Evolutionary conservation across 2,797 vertebrate species (phyloP), one percentile per base, ranked within the genome.

Genomic region (Neomorphus geoffroyi): DNA sequence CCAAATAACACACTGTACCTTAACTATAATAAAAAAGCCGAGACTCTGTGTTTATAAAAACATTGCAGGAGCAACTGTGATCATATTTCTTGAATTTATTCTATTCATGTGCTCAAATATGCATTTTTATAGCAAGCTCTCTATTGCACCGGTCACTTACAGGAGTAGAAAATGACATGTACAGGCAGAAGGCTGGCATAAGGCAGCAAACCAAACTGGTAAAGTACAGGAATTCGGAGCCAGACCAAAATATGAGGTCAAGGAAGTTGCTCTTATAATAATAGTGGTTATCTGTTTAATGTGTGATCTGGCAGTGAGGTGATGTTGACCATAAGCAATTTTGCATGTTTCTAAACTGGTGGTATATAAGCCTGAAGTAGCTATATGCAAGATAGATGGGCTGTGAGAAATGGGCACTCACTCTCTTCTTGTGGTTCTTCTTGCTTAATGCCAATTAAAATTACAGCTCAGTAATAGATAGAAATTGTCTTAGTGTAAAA

Each of bases 1-100:
- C 98, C 98, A 98, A 98, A 98, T 97, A 98, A 98, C 97, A 98
- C 98, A 96, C 97, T 98, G 97, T 98, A 98, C 98, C 98, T 98
- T 98, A 97, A 97, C 96, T 98, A 96, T 96, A 96, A 97, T 97
- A 98, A 96, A 97, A 97, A 97, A 96, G 96, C 91, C 96, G 94
- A 97, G 95, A 95, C 93, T 97, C 97, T 94, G 93, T 96, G 96
- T 97, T 97, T 97, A 97, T 94, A 96, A 96, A 97, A 98, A 95
- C 96, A 88, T 92, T 97, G 94, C 86, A 97, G 97, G 97, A 97
- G 96, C 94, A 97, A 95, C 94, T 96, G 91, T 96, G 97, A 97
- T 97, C 97, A 95, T 96, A 94, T 98, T 98, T 98, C 97, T 97
- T 96, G 78, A 96, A 96, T 95, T 96, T 96, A 88, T 93, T 92